A percentile compares a stretch with the other conserved stretches of the same genome.
These are phyloP conservation scores for Choristoneura fumiferana DNA, from an alignment of 1,140 invertebrate genomes.

Conservation along the genomic window DNA sequence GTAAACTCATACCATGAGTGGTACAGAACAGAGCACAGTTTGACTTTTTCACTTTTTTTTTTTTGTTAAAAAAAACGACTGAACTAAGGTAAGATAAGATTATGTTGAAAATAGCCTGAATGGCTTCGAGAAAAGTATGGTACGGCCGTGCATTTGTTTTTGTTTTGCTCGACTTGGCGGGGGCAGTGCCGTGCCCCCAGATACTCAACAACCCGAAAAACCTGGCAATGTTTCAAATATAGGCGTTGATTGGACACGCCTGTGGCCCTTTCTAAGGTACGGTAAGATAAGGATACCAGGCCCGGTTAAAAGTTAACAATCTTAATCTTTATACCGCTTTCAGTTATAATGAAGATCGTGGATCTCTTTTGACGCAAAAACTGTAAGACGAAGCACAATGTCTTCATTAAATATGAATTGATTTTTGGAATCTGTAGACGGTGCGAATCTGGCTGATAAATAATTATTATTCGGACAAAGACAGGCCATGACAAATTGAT, in stretches of 20 bases:
- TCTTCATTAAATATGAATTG: conserved; percentile 12
- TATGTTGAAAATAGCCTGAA: too few relatives aligned
- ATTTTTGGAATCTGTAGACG: conserved; percentile 1
- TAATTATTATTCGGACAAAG: conserved; percentile 5
- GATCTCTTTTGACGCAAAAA: conserved; percentile 5
- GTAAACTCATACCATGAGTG: too few relatives aligned
- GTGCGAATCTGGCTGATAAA: background rate
- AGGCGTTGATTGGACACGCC: conserved; percentile 6
- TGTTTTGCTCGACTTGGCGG: too few relatives aligned
- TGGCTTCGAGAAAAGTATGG: too few relatives aligned
- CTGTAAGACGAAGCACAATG: background rate
- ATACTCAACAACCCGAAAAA: background rate
- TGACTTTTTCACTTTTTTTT: too few relatives aligned
- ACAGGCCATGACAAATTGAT: conserved; percentile 6
- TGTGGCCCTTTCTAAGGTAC: background rate
- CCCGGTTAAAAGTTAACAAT: background rate
- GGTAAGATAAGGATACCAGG: background rate
- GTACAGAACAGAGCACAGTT: too few relatives aligned
- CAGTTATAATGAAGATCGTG: conserved; percentile 3
- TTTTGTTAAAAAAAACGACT: too few relatives aligned
- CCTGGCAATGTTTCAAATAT: conserved; percentile 1
- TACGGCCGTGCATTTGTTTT: too few relatives aligned
- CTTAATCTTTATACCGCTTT: conserved; percentile 5
- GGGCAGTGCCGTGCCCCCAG: too few relatives aligned
- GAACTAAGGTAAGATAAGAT: too few relatives aligned